phyloP scores from a whole-genome alignment of 2,113 vertebrate species.

The Raja brachyura region DNA sequence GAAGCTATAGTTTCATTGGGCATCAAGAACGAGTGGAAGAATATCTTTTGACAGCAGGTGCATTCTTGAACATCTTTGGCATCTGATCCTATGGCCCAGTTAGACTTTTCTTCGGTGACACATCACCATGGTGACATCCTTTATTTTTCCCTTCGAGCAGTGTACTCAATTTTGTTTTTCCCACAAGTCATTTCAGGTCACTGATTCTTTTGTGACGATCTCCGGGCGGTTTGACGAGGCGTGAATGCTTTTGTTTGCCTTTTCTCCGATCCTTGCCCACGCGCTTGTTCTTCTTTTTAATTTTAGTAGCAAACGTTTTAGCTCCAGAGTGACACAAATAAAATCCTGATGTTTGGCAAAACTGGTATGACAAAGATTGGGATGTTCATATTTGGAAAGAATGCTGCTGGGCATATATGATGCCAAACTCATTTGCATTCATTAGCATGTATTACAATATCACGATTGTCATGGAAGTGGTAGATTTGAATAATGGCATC shows the following conservation, averaged over 20 bases:
- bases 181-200: constrained; percentile 31
- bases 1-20: not conserved
- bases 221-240: not conserved
- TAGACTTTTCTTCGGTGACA: constrained; percentile 20
- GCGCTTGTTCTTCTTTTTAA: constrained; percentile 3
- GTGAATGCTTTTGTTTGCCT: constrained; percentile 20
- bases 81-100: constrained; percentile 19
- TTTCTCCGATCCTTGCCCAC: not conserved
- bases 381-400: not conserved
- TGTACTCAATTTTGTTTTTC: constrained; percentile 27
- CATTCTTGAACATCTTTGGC: constrained; percentile 10
- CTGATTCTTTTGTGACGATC: constrained; percentile 1
- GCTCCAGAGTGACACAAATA: not conserved
- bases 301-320: not conserved
- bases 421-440: constrained; percentile 14
- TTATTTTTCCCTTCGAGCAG: not conserved
- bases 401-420: not conserved
- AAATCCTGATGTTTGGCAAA: constrained; percentile 22
- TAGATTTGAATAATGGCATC: not conserved
- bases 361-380: constrained; percentile 7
- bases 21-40: not conserved
- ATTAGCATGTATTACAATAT: constrained; percentile 26
- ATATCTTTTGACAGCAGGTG: constrained; percentile 10
- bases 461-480: not conserved
- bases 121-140: constrained; percentile 16